A percentile compares a stretch with the other conserved stretches of the same genome.
Conservation (phyloP, 2,113 vertebrate species). For the Mastomys natalensis region DNA sequence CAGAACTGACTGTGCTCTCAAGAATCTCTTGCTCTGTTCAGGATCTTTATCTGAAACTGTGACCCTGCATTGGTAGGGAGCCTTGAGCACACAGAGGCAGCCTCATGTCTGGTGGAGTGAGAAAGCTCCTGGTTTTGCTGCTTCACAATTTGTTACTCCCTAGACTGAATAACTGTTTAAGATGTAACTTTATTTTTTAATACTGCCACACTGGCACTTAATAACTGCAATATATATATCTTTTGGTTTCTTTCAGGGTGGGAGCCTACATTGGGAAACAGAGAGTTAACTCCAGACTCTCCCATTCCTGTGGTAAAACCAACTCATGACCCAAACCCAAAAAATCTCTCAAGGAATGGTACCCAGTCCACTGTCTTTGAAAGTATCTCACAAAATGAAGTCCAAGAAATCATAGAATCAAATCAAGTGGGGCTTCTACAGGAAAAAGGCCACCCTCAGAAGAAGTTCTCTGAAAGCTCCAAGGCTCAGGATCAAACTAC, state of each 20-base stretch:
- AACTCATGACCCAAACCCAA: not conserved
- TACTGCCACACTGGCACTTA: no score
- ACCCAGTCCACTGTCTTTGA: not conserved
- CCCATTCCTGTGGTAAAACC: not conserved
- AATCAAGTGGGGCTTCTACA: accelerated
- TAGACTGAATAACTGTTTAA: not conserved
- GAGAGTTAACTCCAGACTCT: not conserved
- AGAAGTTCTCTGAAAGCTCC: not conserved
- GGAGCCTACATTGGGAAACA: constrained; percentile 54
- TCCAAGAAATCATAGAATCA: not conserved
- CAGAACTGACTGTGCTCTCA: accelerated
- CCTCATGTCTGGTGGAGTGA: not conserved
- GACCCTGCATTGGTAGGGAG: not conserved
- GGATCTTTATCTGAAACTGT: not conserved
- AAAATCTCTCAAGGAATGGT: not conserved
- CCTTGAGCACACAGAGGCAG: not conserved
- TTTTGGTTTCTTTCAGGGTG: constrained; percentile 73
- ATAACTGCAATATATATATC: not conserved
- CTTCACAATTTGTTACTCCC: not conserved
- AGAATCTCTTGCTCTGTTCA: not conserved
- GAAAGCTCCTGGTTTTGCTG: not conserved
- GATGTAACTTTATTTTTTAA: not conserved
- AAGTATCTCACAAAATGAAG: not conserved
- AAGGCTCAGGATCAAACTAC: accelerated
- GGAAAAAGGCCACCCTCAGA: not conserved